These are phyloP conservation scores for Liolophura sinensis DNA, from an alignment of 1,140 invertebrate species.

Conservation along the genomic window DNA sequence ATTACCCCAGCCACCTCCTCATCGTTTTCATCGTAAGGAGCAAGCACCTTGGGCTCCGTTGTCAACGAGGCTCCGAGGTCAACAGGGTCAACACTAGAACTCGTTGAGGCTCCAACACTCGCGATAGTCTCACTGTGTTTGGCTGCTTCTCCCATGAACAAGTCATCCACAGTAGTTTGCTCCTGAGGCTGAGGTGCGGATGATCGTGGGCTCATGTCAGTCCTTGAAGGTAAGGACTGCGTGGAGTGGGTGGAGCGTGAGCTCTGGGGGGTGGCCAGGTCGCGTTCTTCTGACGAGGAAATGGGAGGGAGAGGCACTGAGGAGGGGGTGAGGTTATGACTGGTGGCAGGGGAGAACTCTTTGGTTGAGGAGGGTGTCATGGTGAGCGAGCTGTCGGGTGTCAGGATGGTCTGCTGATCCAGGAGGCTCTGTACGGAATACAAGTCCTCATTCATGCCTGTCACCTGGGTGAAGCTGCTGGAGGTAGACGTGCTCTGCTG, in stretches of 20 bases:
- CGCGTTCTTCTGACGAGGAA: slow-evolving; percentile 31
- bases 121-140: no score
- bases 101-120: not conserved
- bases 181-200: no score
- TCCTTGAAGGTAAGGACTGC: not conserved
- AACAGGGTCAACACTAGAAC: slow-evolving; percentile 38
- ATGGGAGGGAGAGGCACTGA: slow-evolving; percentile 38
- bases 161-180: no score
- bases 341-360: slow-evolving; percentile 4
- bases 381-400: slow-evolving; percentile 34
- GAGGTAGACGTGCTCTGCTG: slow-evolving; percentile 37
- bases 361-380: slow-evolving; percentile 33
- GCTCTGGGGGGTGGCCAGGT: slow-evolving; percentile 30
- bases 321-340: slow-evolving; percentile 26
- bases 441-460: slow-evolving; percentile 40
- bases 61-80: slow-evolving; percentile 82
- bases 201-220: no score
- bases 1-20: slow-evolving; percentile 51
- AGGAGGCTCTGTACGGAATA: not conserved
- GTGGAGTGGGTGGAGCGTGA: not conserved
- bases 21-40: slow-evolving; percentile 49
- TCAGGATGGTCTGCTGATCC: slow-evolving; percentile 12
- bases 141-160: no score
- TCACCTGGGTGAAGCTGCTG: slow-evolving; percentile 55
- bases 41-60: slow-evolving; percentile 37